Evolutionary conservation across 2,888 invertebrate species (phyloP).

Genomic region (Drosophila barbarae): DNA sequence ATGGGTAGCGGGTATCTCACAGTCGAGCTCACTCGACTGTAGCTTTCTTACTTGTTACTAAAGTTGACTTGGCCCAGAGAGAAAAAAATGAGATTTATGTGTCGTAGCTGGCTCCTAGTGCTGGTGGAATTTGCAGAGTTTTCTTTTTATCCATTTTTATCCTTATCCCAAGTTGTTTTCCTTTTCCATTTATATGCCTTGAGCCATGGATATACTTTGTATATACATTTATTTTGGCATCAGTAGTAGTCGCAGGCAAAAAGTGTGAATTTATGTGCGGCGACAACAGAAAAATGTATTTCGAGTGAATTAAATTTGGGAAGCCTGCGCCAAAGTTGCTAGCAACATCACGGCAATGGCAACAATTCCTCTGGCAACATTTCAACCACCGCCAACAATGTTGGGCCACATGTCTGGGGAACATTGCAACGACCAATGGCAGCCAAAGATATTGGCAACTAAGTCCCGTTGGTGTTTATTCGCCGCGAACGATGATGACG

Average conservation of each 20-base stretch:
- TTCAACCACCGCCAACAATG: slow-evolving; percentile 8
- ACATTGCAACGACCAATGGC: slow-evolving; percentile 10
- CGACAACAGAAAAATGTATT: slow-evolving; percentile 43
- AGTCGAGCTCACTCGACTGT: too few relatives aligned
- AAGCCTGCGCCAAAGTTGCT: slow-evolving; percentile 42
- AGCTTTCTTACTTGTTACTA: too few relatives aligned
- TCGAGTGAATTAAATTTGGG: slow-evolving; percentile 62
- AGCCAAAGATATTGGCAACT: slow-evolving; percentile 16
- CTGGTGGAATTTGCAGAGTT: slow-evolving; percentile 25
- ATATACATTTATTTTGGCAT: slow-evolving; percentile 30
- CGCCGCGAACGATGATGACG: slow-evolving; percentile 12
- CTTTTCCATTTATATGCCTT: slow-evolving; percentile 8
- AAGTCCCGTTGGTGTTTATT: slow-evolving; percentile 6
- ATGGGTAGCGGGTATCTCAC: too few relatives aligned
- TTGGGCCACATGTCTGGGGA: slow-evolving; percentile 11
- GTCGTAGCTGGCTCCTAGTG: slow-evolving; percentile 48
- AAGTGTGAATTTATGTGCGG: slow-evolving; percentile 56
- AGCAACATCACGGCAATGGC: slow-evolving; percentile 45
- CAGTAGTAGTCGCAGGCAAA: slow-evolving; percentile 15
- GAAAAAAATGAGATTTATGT: slow-evolving; percentile 56
- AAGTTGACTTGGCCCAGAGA: slow-evolving; percentile 48
- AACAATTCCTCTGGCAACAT: slow-evolving; percentile 16
- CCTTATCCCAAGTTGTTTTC: slow-evolving; percentile 7
- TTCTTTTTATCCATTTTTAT: background rate
- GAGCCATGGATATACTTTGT: slow-evolving; percentile 5